phyloP scores from a whole-genome alignment of 2,888 invertebrate genomes.

The Synergus japonicus region DNA sequence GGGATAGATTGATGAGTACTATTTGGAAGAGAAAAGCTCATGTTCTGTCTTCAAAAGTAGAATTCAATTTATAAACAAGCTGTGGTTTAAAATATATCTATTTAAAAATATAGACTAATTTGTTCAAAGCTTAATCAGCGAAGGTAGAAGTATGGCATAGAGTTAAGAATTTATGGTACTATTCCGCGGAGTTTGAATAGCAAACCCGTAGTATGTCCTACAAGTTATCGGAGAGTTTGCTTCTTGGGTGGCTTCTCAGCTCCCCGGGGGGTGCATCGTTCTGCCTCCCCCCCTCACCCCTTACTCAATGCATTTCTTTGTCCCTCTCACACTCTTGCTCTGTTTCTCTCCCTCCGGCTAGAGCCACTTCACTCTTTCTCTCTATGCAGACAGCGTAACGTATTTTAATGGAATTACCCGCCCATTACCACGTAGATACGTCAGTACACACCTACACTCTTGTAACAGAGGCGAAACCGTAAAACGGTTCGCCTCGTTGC shows the following conservation, averaged over 20 bases:
- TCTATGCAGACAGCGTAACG: slow-evolving; percentile 62
- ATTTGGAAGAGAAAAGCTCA: not conserved
- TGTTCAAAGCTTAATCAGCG: not conserved
- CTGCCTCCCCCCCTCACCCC: slow-evolving; percentile 57
- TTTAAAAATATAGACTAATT: no score
- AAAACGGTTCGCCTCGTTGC: slow-evolving; percentile 33
- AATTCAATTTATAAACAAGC: not conserved
- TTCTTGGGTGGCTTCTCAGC: slow-evolving; percentile 74
- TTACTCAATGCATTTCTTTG: slow-evolving; percentile 52
- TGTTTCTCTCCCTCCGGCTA: slow-evolving; percentile 49
- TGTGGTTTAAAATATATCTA: not conserved
- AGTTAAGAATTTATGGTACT: slow-evolving; percentile 66
- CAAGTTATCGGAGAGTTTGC: slow-evolving; percentile 73
- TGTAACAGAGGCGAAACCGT: slow-evolving; percentile 47
- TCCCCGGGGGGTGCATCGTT: slow-evolving; percentile 72
- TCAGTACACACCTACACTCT: slow-evolving; percentile 56
- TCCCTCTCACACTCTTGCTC: slow-evolving; percentile 46
- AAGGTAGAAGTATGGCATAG: slow-evolving; percentile 54
- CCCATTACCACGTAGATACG: slow-evolving; percentile 66
- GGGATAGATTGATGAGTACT: not conserved
- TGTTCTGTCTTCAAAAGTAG: not conserved
- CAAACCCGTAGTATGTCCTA: slow-evolving; percentile 70
- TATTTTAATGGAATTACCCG: slow-evolving; percentile 70
- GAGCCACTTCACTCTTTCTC: slow-evolving; percentile 55
- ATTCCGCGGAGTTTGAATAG: slow-evolving; percentile 66